Conservation (phyloP, 2,888 invertebrate species). For the Petrolisthes cinctipes region DNA sequence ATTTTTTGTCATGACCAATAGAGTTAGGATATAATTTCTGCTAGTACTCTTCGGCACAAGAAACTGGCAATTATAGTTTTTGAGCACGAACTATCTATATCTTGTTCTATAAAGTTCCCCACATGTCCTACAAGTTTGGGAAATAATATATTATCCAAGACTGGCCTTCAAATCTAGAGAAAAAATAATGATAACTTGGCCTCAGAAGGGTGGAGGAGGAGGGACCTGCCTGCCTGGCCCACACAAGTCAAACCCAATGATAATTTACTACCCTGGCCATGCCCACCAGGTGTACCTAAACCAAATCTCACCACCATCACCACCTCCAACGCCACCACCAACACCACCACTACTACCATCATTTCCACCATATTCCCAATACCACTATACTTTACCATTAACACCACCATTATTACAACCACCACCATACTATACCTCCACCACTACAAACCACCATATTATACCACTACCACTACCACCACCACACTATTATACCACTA, state of each 20-base stretch:
- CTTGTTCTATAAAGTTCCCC: no score
- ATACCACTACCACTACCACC: not conserved
- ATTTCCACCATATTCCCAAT: not conserved
- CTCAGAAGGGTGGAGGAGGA: no score
- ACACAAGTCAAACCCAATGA: slow-evolving; percentile 16
- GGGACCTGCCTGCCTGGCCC: not conserved
- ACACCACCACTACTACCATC: not conserved
- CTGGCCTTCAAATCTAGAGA: no score
- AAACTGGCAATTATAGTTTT: no score
- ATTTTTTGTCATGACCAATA: no score
- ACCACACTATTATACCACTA: not conserved
- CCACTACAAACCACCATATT: no score
- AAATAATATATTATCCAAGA: no score
- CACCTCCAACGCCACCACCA: not conserved
- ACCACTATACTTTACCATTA: not conserved
- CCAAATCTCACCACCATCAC: not conserved
- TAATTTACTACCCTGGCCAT: not conserved
- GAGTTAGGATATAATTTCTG: no score
- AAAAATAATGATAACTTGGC: no score
- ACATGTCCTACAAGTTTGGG: no score
- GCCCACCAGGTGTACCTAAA: not conserved
- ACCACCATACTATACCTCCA: not conserved
- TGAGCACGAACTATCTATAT: no score
- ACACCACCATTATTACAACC: not conserved
- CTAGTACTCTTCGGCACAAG: no score